Base-by-base conservation (phyloP, 2,888 invertebrate genomes). In the Stenichneumon culpator region DNA sequence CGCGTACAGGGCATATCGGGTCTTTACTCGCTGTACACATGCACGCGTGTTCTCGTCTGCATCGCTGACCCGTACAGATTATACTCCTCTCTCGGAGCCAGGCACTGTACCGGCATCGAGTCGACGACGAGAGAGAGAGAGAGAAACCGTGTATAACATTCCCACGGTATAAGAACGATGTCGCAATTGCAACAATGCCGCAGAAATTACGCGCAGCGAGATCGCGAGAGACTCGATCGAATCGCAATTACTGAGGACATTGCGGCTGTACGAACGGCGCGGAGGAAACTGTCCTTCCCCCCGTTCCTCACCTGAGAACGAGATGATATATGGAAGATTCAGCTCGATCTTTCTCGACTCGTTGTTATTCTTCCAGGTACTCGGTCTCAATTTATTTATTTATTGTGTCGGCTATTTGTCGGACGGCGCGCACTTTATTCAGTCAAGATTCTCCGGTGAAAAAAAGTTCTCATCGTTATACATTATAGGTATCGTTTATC, bases 161-260 rank as follows among this genome's bases (percentile, higher is more conserved):
- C 91, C 90, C 91, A 90, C 90, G 90, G 89, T 89, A 68, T 50
- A 82, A 77, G 85, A 86, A 65, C 88, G 88, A 88, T 89, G 89
- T 90, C 88, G 91, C 90, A 89, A 91, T 90, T 88, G 88, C 90
- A 90, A 91, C 90, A 91, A 91, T 90, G 90, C 90, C 87, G 88
- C 88, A 89, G 89, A 90, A 90, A 91, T 90, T 90, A 88, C 88
- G 82, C 82, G 82, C 83, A 80, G 82, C 86, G 85, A 86, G 88
- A 88, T 89, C 87, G 85, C 63, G 84, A 87, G 69, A 25, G 63
- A 32, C 57, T 65, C 69, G 65, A 82, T 79, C 72, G 80, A 79
- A 72, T 79, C 77, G 52, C 72, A 77, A 84, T 78, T 78, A 83
- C 60, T 11, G 73, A 65, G 60, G 65, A 73, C 63, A 54, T 54